A percentile compares a stretch with the other conserved stretches of the same genome.
Evolutionary conservation across 2,113 vertebrate genomes (phyloP).

Genomic region (Dendropsophus ebraccatus): DNA sequence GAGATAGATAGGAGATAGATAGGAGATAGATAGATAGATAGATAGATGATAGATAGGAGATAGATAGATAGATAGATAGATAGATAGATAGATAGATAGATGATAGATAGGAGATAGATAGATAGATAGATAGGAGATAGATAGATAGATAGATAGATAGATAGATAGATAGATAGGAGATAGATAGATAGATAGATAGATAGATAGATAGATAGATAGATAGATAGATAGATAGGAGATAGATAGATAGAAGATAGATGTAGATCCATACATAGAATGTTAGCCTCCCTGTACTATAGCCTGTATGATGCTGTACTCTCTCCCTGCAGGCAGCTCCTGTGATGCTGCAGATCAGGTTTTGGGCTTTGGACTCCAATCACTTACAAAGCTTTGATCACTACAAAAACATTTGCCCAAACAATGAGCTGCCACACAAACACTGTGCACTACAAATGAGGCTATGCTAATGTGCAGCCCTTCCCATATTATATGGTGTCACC

Average conservation of each 20-base stretch:
- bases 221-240: not conserved
- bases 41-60: too few relatives aligned
- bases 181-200: not conserved
- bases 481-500: not conserved
- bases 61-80: too few relatives aligned
- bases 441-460: not conserved
- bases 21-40: too few relatives aligned
- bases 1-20: not conserved
- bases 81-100: too few relatives aligned
- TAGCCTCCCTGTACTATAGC: not conserved
- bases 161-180: not conserved
- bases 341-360: not conserved
- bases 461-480: not conserved
- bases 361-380: not conserved
- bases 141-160: not conserved
- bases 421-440: not conserved
- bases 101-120: too few relatives aligned
- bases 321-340: not conserved
- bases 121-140: not conserved
- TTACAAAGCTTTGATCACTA: not conserved
- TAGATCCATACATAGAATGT: not conserved
- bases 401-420: not conserved
- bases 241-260: not conserved
- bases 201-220: not conserved
- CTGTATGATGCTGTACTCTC: too few relatives aligned